Percentiles rank a stretch among this genome's conserved stretches.
Conservation (phyloP, 2,888 invertebrate genomes). For the Brassicogethes aeneus region DNA sequence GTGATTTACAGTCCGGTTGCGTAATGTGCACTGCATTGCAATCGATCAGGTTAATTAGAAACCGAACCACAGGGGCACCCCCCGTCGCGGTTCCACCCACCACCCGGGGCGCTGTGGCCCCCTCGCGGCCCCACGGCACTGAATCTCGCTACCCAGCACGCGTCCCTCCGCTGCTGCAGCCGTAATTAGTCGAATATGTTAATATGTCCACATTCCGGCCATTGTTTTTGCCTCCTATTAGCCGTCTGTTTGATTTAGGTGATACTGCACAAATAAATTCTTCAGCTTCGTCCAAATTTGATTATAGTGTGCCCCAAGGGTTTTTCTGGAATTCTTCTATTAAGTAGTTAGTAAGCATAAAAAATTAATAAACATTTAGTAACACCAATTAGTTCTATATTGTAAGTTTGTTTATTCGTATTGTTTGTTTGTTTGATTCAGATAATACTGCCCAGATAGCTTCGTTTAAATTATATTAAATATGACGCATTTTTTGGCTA, state of each 20-base stretch:
- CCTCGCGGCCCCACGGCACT: conserved; percentile 15
- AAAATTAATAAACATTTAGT: no score
- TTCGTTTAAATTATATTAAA: no score
- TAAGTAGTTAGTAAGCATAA: no score
- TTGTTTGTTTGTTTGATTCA: no score
- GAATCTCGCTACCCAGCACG: conserved; percentile 18
- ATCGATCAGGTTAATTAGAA: conserved; percentile 40
- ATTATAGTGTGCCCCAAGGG: no score
- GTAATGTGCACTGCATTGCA: conserved; percentile 26
- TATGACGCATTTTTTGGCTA: no score
- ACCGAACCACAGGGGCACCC: conserved; percentile 32
- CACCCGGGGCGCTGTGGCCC: conserved; percentile 27
- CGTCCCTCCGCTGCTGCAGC: conserved; percentile 14
- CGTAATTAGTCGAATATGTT: conserved; percentile 26
- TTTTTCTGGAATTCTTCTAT: no score
- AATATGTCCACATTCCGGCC: conserved; percentile 22
- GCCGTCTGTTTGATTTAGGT: neutral
- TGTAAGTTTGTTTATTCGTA: no score
- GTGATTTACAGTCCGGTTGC: conserved; percentile 25
- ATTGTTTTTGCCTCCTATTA: conserved; percentile 13
- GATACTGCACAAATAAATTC: no score
- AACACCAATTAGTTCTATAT: no score
- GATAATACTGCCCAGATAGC: no score
- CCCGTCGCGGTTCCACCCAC: conserved; percentile 29
- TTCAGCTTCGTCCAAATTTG: no score